Percentiles rank a stretch among this genome's conserved stretches.
These are phyloP conservation scores for Oedothorax gibbosus DNA, from an alignment of 1,140 invertebrate species.

Conservation along the genomic window DNA sequence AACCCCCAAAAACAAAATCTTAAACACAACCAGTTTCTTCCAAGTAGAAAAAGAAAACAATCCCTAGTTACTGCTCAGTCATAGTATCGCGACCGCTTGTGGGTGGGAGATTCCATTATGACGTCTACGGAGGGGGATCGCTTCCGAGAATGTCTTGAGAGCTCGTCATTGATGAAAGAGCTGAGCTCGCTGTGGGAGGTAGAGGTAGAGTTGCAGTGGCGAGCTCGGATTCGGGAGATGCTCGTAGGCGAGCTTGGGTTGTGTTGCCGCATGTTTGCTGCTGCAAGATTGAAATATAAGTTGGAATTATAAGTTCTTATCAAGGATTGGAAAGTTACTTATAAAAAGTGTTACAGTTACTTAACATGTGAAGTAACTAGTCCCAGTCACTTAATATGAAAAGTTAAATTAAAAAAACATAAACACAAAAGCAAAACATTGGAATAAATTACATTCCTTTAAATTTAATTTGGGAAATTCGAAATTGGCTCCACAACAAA, in stretches of 20 bases:
- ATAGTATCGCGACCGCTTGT: conserved; percentile 70
- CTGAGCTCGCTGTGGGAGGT: conserved; percentile 75
- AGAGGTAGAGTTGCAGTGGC: conserved; percentile 61
- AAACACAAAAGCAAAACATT: too few species aligned
- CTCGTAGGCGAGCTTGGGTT: conserved; percentile 45
- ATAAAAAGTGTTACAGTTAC: too few species aligned
- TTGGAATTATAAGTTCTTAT: neutral
- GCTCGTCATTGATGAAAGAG: conserved; percentile 82
- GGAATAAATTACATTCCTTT: too few species aligned
- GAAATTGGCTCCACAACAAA: too few species aligned
- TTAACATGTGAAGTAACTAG: too few species aligned
- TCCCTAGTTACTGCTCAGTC: neutral
- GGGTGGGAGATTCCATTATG: conserved; percentile 77
- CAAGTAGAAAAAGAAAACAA: too few species aligned
- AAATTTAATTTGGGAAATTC: too few species aligned
- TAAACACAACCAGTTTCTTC: too few species aligned
- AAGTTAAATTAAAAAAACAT: too few species aligned
- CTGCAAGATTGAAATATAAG: neutral
- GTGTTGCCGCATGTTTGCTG: conserved; percentile 54
- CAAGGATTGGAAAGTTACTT: too few species aligned
- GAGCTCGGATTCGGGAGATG: conserved; percentile 31
- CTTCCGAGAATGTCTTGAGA: conserved; percentile 77
- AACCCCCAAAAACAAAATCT: too few species aligned
- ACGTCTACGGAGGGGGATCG: conserved; percentile 75
- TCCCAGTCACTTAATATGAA: too few species aligned